Evolutionary conservation across 2,888 invertebrate genomes (phyloP).

Genomic region (Eurois occulta): DNA sequence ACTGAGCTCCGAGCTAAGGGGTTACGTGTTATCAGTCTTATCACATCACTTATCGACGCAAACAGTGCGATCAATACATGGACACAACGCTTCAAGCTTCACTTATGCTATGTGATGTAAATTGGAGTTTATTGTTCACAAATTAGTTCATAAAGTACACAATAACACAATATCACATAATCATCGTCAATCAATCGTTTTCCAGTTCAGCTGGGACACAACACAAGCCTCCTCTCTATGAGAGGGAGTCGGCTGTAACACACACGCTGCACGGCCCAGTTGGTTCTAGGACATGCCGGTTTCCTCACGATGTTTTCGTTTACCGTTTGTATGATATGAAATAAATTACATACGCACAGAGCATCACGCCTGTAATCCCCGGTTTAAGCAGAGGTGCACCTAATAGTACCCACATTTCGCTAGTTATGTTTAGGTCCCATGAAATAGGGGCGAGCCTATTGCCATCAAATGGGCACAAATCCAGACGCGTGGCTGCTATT

Average conservation of each 20-base stretch:
- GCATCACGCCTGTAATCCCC: too few relatives aligned
- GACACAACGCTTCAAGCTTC: neutral
- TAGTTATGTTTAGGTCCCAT: too few relatives aligned
- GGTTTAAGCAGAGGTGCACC: too few relatives aligned
- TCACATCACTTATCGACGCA: conserved; percentile 65
- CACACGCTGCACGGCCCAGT: too few relatives aligned
- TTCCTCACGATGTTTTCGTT: neutral
- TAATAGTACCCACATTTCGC: too few relatives aligned
- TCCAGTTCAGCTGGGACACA: neutral
- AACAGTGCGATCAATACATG: conserved; percentile 58
- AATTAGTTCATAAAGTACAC: neutral
- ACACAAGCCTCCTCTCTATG: neutral
- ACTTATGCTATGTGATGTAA: conserved; percentile 1
- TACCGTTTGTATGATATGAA: neutral
- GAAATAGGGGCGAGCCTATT: too few relatives aligned
- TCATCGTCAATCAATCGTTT: too few relatives aligned
- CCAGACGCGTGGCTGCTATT: too few relatives aligned
- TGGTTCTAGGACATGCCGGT: neutral
- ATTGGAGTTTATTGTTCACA: neutral
- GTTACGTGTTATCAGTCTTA: conserved; percentile 76
- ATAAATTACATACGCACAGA: too few relatives aligned
- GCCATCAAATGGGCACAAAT: too few relatives aligned
- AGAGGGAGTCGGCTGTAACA: neutral
- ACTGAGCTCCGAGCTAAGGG: conserved; percentile 48
- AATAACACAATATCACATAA: too few relatives aligned